phyloP scores from a whole-genome alignment of 2,113 vertebrate species.

The Halcyon senegalensis region DNA sequence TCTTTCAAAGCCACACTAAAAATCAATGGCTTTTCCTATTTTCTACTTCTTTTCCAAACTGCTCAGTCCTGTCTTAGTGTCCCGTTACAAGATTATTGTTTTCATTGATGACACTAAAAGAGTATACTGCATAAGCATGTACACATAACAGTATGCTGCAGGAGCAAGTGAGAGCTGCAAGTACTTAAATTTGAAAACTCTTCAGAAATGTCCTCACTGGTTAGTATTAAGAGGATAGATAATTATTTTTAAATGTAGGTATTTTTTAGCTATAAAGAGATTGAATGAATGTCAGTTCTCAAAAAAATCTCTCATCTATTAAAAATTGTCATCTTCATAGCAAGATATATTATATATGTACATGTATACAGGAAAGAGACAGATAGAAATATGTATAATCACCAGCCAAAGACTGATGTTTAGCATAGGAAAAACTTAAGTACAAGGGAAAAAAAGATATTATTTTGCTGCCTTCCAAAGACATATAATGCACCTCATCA shows the following conservation, averaged over 20 bases:
- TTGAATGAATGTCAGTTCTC: background rate
- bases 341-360: background rate
- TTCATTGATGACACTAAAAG: background rate
- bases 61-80: background rate
- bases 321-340: background rate
- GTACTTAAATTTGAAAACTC: background rate
- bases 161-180: background rate
- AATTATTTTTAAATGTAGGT: background rate
- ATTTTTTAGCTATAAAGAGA: background rate
- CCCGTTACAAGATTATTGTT: background rate
- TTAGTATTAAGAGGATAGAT: background rate
- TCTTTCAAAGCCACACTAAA: background rate
- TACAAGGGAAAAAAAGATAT: rapidly evolving
- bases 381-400: background rate
- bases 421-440: background rate
- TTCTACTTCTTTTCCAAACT: background rate
- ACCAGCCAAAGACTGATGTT: background rate
- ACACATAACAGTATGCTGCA: background rate
- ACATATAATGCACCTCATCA: background rate
- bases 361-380: background rate
- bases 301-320: background rate
- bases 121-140: too few species aligned
- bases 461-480: background rate
- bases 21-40: background rate
- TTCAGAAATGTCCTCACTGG: background rate